phyloP scores from a whole-genome alignment of 2,797 vertebrate genomes.

The Pseudochaenichthys georgianus region DNA sequence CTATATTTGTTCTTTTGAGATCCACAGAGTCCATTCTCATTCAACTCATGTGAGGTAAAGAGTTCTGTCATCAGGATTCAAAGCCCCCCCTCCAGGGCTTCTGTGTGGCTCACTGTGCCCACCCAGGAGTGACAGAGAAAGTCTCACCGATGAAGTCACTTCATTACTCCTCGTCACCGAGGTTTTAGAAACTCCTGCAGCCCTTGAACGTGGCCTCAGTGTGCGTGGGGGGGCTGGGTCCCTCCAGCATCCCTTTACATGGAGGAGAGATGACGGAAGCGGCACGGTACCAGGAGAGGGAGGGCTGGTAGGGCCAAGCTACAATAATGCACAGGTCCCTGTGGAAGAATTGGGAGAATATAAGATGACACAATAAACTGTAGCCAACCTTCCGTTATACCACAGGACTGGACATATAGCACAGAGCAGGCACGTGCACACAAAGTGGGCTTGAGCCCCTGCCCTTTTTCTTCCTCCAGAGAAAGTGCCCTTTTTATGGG shows the following conservation, averaged over 20 bases:
- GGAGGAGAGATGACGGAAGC: constrained; percentile 7
- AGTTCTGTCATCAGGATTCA: constrained; percentile 7
- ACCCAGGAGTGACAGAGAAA: background rate
- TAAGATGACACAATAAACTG: background rate
- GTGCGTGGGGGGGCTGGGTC: constrained; percentile 35
- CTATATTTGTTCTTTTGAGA: background rate
- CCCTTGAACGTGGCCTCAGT: constrained; percentile 22
- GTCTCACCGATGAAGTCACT: background rate
- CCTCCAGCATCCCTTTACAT: constrained; percentile 41
- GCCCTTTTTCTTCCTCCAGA: no score
- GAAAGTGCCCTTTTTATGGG: no score
- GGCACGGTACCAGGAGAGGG: constrained; percentile 9
- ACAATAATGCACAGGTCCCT: constrained; percentile 8
- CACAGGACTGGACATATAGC: no score
- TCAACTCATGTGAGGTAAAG: background rate
- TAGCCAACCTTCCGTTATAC: background rate
- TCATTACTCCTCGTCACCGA: background rate
- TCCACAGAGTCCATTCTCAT: background rate
- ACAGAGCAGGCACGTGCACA: no score
- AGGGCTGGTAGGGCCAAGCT: constrained; percentile 10
- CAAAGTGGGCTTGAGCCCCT: no score
- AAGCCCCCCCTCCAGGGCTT: background rate
- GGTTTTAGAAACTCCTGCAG: constrained; percentile 11
- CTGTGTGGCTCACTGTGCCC: background rate
- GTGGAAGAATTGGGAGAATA: background rate